phyloP scores from a whole-genome alignment of 2,888 invertebrate species.

The Thumatha senex region DNA sequence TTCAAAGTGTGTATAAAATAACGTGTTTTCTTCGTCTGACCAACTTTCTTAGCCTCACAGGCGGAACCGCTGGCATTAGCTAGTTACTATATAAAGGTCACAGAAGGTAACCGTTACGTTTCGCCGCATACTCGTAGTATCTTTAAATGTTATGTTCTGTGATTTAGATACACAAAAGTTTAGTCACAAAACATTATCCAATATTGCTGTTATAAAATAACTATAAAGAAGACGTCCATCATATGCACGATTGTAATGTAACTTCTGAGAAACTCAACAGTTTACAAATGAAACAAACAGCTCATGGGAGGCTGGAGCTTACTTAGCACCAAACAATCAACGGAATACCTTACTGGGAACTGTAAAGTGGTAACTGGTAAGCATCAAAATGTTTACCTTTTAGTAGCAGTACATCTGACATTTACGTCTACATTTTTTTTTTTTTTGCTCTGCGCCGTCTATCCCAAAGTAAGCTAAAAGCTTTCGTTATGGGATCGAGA shows the following conservation, averaged over 20 bases:
- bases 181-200: slow-evolving; percentile 19
- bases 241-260: slow-evolving; percentile 35
- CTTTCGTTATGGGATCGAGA: no score
- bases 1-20: no score
- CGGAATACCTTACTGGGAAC: slow-evolving; percentile 45
- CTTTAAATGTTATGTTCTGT: no score
- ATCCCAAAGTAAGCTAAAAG: no score
- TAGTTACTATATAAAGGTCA: no score
- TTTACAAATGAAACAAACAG: slow-evolving; percentile 49
- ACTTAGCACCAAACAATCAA: slow-evolving; percentile 46
- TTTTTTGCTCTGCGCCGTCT: no score
- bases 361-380: slow-evolving; percentile 37
- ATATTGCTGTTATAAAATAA: slow-evolving; percentile 37
- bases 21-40: no score
- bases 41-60: no score
- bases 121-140: no score
- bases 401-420: slow-evolving; percentile 26
- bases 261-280: slow-evolving; percentile 49
- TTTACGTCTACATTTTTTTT: no score
- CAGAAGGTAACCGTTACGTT: no score
- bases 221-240: slow-evolving; percentile 38
- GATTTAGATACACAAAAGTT: not conserved
- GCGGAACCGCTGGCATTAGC: no score
- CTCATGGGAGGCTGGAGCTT: slow-evolving; percentile 45
- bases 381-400: slow-evolving; percentile 45